Evolutionary conservation across 2,888 invertebrate species (phyloP).

Genomic region (Agrochola lota): DNA sequence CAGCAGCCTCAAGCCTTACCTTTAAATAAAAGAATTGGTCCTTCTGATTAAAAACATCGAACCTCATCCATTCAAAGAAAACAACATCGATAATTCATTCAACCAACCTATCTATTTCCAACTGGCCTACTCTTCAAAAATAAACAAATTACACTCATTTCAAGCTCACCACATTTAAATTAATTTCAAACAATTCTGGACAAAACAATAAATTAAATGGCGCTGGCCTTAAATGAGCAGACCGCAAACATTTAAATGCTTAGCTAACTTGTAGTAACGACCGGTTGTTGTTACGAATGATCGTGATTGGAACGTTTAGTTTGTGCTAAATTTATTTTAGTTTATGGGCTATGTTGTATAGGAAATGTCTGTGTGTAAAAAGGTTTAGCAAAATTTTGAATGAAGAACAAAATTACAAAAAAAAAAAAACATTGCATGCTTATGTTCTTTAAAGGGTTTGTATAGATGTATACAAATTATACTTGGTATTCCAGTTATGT

Average conservation of each 20-base stretch:
- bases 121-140: conserved; percentile 24
- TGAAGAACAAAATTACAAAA: background rate
- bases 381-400: background rate
- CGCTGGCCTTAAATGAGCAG: conserved; percentile 40
- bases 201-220: conserved; percentile 51
- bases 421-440: background rate
- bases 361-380: background rate
- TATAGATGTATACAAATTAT: too few species aligned
- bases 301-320: conserved; percentile 33
- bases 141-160: conserved; percentile 38
- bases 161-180: conserved; percentile 43
- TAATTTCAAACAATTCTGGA: conserved; percentile 51
- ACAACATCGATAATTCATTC: conserved; percentile 8
- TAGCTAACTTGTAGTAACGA: conserved; percentile 52
- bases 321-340: background rate
- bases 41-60: background rate
- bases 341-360: background rate
- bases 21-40: background rate
- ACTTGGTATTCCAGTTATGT: too few species aligned
- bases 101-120: conserved; percentile 6
- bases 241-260: conserved; percentile 59
- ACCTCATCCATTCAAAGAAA: background rate
- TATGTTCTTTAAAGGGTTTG: too few species aligned
- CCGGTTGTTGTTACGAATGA: conserved; percentile 20
- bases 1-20: background rate